phyloP scores from a whole-genome alignment of 2,888 invertebrate species.

The Tetragonula carbonaria region DNA sequence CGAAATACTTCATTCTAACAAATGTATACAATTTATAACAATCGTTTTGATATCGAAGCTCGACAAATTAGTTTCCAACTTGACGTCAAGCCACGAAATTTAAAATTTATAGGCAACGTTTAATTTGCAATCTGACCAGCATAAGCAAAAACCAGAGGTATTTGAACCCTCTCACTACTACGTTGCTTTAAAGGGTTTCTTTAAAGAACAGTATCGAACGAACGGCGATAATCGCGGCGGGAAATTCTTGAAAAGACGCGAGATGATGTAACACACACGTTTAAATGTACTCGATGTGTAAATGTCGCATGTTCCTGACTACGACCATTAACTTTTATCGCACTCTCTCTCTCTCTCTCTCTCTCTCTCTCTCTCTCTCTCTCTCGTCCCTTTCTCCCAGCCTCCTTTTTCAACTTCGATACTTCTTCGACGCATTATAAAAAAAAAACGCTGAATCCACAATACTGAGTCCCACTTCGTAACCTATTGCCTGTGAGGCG shows the following conservation, averaged over 20 bases:
- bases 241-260: constrained; percentile 47
- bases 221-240: constrained; percentile 5
- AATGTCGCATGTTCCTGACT: constrained; percentile 81
- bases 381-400: constrained; percentile 5
- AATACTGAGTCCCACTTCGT: constrained; percentile 33
- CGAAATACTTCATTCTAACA: neutral
- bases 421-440: constrained; percentile 42
- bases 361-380: constrained; percentile 25
- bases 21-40: neutral
- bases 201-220: neutral
- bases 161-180: neutral
- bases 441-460: constrained; percentile 27
- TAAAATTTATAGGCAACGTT: neutral
- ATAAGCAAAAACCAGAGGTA: neutral
- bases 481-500: constrained; percentile 44
- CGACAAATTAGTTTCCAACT: neutral
- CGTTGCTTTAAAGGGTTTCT: neutral
- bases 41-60: neutral
- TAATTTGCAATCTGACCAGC: neutral
- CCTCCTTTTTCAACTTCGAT: constrained; percentile 41
- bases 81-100: neutral
- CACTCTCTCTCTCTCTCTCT: constrained; percentile 67
- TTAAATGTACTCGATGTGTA: constrained; percentile 79
- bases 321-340: constrained; percentile 72
- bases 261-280: constrained; percentile 52